Evolutionary conservation across 2,797 vertebrate genomes (phyloP).

Genomic region (Falco columbarius): DNA sequence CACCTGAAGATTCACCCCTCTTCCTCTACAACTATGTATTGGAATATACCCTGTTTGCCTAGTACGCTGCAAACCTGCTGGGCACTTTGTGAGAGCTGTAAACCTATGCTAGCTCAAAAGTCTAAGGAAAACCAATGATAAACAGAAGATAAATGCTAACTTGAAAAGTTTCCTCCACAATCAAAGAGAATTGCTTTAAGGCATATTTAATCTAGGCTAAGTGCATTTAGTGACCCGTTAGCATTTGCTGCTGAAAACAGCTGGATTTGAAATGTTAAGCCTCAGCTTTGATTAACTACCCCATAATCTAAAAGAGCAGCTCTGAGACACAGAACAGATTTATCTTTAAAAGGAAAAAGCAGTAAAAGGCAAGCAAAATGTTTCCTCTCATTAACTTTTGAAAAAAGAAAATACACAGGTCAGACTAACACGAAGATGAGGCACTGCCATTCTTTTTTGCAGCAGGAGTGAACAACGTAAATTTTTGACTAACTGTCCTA

Average conservation of each 20-base stretch:
- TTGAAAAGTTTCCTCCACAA: background rate
- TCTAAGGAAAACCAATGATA: background rate
- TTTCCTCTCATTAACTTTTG: background rate
- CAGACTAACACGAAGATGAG: background rate
- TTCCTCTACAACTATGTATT: background rate
- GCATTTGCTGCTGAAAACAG: slow-evolving; percentile 13
- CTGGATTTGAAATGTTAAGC: slow-evolving; percentile 8
- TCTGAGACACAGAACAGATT: background rate
- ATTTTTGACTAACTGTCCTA: background rate
- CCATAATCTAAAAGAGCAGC: background rate
- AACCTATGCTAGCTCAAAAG: background rate
- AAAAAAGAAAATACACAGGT: background rate
- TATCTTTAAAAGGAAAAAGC: background rate
- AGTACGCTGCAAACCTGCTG: background rate
- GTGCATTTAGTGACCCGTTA: background rate
- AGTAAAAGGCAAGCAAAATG: background rate
- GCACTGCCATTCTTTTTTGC: background rate
- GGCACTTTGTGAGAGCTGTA: background rate
- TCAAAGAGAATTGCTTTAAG: background rate
- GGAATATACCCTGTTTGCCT: background rate
- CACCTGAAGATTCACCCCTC: background rate
- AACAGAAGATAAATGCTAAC: background rate
- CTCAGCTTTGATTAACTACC: slow-evolving; percentile 12
- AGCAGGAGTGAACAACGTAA: background rate
- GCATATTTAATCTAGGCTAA: background rate